Base-by-base conservation (phyloP, 2,113 vertebrate genomes). In the Ellobius talpinus region DNA sequence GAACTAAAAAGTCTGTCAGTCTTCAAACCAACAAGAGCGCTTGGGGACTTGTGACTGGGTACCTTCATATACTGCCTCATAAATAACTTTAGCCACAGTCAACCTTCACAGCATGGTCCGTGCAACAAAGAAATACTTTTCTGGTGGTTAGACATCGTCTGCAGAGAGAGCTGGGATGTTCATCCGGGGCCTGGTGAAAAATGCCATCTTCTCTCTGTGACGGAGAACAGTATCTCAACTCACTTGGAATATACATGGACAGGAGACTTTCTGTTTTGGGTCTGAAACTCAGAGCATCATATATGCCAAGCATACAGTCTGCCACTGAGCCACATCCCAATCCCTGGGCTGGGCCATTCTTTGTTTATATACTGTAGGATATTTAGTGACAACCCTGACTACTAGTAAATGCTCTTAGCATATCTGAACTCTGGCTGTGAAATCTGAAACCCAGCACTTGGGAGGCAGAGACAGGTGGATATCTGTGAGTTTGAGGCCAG, bases 151-250 rank as follows among this genome's bases (percentile, higher is more conserved):
- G 97, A 99, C 99, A 36, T 99, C 99, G 0, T 99, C 99, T 0
- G 99, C 99, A 90, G 99, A 99, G 89, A 99, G 99, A 2, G 99
- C 97, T 9, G 99, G 99, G 97, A 99, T 99, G 94, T 99, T 99
- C 96, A 98, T 99, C 98, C 99, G 99, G 0, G 99, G 99, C 97
- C 99, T 99, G 1, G 99, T 99, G 98, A 99, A 99, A 98, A 99
- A 99, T 0, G 99, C 99, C 99, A 99, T 99, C 98, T 99, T 99
- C 99, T 99, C 99, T 98, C 99, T 99, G 94, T 12, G 98, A 97
- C 89, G 97, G 87, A 95, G 33, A 93, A 90, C 33, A 42, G 45
- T 47, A 42, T 19, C 42, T 24, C 63, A 77, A 1, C 36, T 73
- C 1, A 3, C 84, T 61, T 3, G 0, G 2, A 0, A 21, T 55